Base-by-base conservation (phyloP, 2,113 vertebrate species). In the Chunga burmeisteri region DNA sequence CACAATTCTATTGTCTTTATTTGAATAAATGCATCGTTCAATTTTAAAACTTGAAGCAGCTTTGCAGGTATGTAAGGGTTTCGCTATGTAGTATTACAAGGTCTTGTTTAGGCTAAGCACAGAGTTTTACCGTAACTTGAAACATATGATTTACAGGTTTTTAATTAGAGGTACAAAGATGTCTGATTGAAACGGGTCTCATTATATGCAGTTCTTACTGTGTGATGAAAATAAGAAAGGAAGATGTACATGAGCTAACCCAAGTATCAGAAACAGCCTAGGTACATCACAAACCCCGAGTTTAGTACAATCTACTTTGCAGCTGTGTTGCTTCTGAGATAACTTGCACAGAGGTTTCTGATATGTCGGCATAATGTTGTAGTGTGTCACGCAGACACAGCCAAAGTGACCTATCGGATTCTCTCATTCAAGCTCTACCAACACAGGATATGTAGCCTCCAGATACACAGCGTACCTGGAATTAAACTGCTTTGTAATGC, bases 281-380 rank as follows among this genome's bases (percentile, higher is more conserved):
- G 40, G 55, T 23, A 53, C 77, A 17, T 13, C 29, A 20, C 42
- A 63, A 78, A 38, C 29, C 12, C 59, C 3, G 23, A 34, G 12
- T 59, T 88, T 46, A 36, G 32, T 2, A 29, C 15, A 53, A 42
- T 16, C 68, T 29, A 7, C 55, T 50, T 73, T 36, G 55, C 78
- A 81, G 38, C 3, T 4, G 59, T 0, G 0, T 10, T 32, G 32
- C 17, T 86, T 67, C 42, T 16, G 36, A 52, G 50, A 14, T 25
- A 65, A 40, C 12, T 56, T 18, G 15, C 30, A 42, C 16, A 83
- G 52, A 26, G 32, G 21, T 32, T n/a, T 72, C 62, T 52, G 50
- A 17, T 16, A 7, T 0, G 0, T 3, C 30, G 40, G 19, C 36
- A 34, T 11, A 16, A 52, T 1, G 4, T 1, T 15, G 27, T 7